Conservation (phyloP, 2,888 invertebrate species). For the Trileptium ribeirensis region DNA sequence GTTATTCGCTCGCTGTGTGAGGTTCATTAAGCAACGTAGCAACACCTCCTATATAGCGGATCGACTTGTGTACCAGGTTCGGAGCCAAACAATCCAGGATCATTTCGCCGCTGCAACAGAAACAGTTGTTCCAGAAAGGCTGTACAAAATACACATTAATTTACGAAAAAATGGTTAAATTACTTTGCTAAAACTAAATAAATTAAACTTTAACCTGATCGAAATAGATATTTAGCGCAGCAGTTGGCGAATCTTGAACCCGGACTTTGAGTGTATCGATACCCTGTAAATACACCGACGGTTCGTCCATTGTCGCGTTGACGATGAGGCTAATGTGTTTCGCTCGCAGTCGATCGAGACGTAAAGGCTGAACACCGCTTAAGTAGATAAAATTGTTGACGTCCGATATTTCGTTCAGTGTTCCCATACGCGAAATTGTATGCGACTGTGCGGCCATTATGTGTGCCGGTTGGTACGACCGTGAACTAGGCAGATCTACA, state of each 20-base stretch:
- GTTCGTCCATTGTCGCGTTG: constrained; percentile 74
- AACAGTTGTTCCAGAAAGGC: too few relatives aligned
- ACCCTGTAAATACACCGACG: constrained; percentile 55
- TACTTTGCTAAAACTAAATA: constrained; percentile 14
- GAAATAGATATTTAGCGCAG: constrained; percentile 67
- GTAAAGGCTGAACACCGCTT: constrained; percentile 69
- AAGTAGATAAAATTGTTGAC: constrained; percentile 68
- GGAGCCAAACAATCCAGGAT: too few relatives aligned
- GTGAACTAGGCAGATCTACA: too few relatives aligned
- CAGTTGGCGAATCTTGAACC: constrained; percentile 66
- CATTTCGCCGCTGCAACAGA: too few relatives aligned
- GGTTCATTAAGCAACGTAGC: too few relatives aligned
- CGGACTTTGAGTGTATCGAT: constrained; percentile 65
- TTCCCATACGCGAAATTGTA: constrained; percentile 32
- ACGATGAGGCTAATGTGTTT: constrained; percentile 67
- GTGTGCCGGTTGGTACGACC: neutral
- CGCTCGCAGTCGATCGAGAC: constrained; percentile 63
- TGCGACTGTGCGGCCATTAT: neutral
- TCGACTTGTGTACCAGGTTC: too few relatives aligned
- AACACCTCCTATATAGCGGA: too few relatives aligned
- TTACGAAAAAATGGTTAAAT: too few relatives aligned
- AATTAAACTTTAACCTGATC: constrained; percentile 57
- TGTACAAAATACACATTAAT: too few relatives aligned
- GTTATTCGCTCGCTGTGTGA: too few relatives aligned
- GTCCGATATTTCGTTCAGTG: constrained; percentile 57